These are phyloP conservation scores for Diorhabda sublineata DNA, from an alignment of 1,140 invertebrate species.

Conservation along the genomic window DNA sequence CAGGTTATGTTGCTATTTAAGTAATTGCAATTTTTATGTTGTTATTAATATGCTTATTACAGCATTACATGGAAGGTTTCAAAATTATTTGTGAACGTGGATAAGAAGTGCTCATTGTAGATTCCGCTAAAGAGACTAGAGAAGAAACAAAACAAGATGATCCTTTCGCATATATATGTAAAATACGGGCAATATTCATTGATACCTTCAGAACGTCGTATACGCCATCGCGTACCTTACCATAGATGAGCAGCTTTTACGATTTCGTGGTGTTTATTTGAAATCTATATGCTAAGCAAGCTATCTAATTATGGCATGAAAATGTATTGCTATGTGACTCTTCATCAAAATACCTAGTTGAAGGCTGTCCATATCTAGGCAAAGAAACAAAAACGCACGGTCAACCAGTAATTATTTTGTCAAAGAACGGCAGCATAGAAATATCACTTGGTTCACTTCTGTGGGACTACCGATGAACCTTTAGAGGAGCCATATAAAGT, in stretches of 20 bases:
- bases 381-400: not conserved
- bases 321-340: not conserved
- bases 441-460: not conserved
- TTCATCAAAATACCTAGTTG: not conserved
- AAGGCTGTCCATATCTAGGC: not conserved
- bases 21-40: too few relatives aligned
- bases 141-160: slow-evolving; percentile 31
- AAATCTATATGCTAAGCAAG: not conserved
- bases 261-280: not conserved
- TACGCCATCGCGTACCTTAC: slow-evolving; percentile 27
- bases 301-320: slow-evolving; percentile 15
- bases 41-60: too few relatives aligned
- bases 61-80: too few relatives aligned
- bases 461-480: not conserved
- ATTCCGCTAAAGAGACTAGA: slow-evolving; percentile 29
- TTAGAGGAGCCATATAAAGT: not conserved
- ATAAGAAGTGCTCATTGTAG: too few relatives aligned
- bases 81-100: too few relatives aligned
- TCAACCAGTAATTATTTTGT: not conserved
- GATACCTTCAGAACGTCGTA: slow-evolving; percentile 30
- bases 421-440: not conserved
- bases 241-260: slow-evolving; percentile 23
- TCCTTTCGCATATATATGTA: slow-evolving; percentile 42
- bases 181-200: slow-evolving; percentile 44
- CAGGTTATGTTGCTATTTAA: too few relatives aligned